Evolutionary conservation across 2,113 vertebrate species (phyloP).

Genomic region (Prunella himalayana): DNA sequence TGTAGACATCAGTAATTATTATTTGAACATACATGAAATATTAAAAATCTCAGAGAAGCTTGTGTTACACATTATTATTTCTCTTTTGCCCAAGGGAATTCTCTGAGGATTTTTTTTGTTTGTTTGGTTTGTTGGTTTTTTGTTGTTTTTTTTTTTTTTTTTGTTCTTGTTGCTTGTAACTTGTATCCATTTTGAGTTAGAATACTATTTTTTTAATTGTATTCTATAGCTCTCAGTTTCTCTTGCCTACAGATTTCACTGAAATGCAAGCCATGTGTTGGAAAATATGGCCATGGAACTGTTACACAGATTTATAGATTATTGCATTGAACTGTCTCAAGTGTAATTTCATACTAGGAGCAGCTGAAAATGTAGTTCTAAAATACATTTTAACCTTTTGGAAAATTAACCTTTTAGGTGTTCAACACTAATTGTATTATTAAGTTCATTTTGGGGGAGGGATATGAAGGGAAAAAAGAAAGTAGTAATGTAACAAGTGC

Average conservation of each 20-base stretch:
- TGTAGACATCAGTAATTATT: slow-evolving; percentile 4
- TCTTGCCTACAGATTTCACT: background rate
- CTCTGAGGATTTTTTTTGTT: background rate
- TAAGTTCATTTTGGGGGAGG: background rate
- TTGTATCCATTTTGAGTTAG: background rate
- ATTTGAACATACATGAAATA: background rate
- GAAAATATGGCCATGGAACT: background rate
- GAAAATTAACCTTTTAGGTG: background rate
- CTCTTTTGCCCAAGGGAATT: background rate
- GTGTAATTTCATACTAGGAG: background rate
- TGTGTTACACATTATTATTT: background rate
- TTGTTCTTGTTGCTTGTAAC: background rate
- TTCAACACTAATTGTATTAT: background rate
- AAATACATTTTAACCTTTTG: slow-evolving; percentile 6
- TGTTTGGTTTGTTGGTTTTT: background rate
- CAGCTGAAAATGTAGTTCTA: background rate
- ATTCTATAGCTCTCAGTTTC: background rate
- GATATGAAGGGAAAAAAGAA: background rate
- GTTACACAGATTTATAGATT: background rate
- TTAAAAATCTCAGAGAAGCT: background rate
- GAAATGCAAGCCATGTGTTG: background rate
- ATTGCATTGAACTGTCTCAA: background rate
- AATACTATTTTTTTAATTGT: background rate
- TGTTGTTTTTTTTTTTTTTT: background rate
- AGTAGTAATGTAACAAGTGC: background rate